Evolutionary conservation across 2,888 invertebrate genomes (phyloP).

Genomic region (Drosophila villosipedis): DNA sequence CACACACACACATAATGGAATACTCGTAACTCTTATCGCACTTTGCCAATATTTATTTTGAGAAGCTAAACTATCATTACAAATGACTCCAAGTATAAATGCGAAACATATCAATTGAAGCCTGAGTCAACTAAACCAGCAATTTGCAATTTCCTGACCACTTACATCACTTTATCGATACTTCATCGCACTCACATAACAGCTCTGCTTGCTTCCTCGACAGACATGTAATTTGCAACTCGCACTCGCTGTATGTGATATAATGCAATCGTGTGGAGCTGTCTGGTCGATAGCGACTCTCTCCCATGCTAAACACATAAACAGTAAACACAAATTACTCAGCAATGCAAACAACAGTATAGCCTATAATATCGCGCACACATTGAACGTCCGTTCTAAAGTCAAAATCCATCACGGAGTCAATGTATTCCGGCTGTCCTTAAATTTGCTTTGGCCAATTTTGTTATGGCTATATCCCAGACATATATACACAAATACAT

Average conservation of each 20-base stretch:
- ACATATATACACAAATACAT: slow-evolving; percentile 7
- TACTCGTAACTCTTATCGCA: slow-evolving; percentile 22
- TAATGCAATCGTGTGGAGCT: slow-evolving; percentile 8
- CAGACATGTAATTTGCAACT: slow-evolving; percentile 66
- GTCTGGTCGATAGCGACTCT: neutral
- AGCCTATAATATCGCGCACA: slow-evolving; percentile 69
- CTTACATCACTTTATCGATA: slow-evolving; percentile 55
- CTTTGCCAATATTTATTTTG: slow-evolving; percentile 63
- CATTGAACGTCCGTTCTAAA: slow-evolving; percentile 22
- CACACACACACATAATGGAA: neutral
- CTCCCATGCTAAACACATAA: slow-evolving; percentile 57
- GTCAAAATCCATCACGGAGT: slow-evolving; percentile 63
- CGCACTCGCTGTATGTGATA: slow-evolving; percentile 8
- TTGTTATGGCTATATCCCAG: slow-evolving; percentile 40
- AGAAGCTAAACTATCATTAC: slow-evolving; percentile 54
- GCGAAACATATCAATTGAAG: slow-evolving; percentile 25
- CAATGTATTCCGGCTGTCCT: slow-evolving; percentile 77
- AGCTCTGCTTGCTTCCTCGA: neutral
- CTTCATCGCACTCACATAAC: slow-evolving; percentile 61
- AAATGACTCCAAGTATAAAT: slow-evolving; percentile 18
- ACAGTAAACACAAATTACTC: slow-evolving; percentile 79
- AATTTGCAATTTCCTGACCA: slow-evolving; percentile 76
- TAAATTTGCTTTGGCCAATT: slow-evolving; percentile 70
- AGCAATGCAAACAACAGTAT: slow-evolving; percentile 75
- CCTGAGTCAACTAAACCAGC: slow-evolving; percentile 48